Base-by-base conservation (phyloP, 2,113 vertebrate species). In the Chroicocephalus ridibundus region DNA sequence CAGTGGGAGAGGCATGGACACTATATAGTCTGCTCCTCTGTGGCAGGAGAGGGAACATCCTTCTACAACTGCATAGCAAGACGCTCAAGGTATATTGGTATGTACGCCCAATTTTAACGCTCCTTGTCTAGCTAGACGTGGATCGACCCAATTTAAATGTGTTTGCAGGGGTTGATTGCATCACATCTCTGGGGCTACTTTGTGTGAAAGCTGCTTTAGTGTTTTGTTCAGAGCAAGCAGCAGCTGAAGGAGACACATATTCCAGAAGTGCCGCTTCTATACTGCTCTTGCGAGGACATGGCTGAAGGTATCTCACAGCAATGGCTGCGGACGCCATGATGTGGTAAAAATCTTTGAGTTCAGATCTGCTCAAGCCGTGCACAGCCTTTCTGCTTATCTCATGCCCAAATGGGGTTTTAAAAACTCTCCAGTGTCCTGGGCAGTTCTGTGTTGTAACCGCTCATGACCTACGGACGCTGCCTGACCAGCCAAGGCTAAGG, bases 291-390 rank as follows among this genome's bases (percentile, higher is more conserved):
- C 2, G 24, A 51, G 55, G 47, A n/a, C 20, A 3, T 1, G 4
- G 16, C 19, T 60, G 13, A 52, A 51, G 25, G 32, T 29, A 15
- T 10, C 47, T 25, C 70, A 6, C n/a, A 40, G 34, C 55, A 4
- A 5, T 2, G 31, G 38, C 72, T 82, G 55, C 0, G 1, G 42
- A 6, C 32, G 21, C 34, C 16, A 2, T 0, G 11, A 8, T 3
- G 3, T 3, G n/a, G 78, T 20, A 31, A 46, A 40, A 32, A 12
- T 26, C 36, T 52, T 11, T 0, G 15, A 29, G 58, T 18, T 65
- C 27, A 6, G 13, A 4, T 34, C 38, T 82, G n/a, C 57, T 54
- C 29, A 8, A 11, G 31, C 55, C 27, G 2, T 0, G 5, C 40
- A 5, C 61, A 55, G 46, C 58, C 49, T 58, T 20, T 38, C 15